Conservation (phyloP, 2,888 invertebrate genomes). For the Parasteatoda lunata region DNA sequence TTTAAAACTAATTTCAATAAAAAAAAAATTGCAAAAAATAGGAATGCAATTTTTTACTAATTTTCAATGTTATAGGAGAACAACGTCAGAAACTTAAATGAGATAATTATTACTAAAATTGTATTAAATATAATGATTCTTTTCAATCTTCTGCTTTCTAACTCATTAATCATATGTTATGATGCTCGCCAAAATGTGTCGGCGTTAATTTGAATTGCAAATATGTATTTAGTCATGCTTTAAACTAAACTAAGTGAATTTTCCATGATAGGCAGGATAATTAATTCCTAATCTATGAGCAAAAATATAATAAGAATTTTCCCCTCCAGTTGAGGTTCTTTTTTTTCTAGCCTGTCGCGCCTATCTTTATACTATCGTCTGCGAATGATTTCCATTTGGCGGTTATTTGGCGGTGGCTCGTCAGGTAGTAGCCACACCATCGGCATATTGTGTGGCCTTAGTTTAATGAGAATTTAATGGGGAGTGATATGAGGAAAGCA, state of each 20-base stretch:
- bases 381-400: constrained; percentile 47
- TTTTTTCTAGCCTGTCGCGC: not conserved
- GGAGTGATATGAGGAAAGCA: constrained; percentile 33
- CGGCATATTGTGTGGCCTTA: constrained; percentile 28
- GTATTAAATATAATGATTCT: no score
- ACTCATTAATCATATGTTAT: constrained; percentile 34
- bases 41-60: no score
- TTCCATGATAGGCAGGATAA: constrained; percentile 23
- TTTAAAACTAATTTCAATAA: no score
- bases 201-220: constrained; percentile 28
- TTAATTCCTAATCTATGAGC: constrained; percentile 25
- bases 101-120: no score
- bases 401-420: constrained; percentile 20
- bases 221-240: constrained; percentile 7
- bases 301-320: constrained; percentile 19
- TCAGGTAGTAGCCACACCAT: constrained; percentile 4
- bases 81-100: no score
- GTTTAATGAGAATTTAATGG: constrained; percentile 63
- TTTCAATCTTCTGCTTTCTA: not conserved
- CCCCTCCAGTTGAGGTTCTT: not conserved
- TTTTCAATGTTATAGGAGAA: no score
- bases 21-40: no score
- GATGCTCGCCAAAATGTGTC: constrained; percentile 10
- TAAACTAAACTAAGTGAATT: constrained; percentile 24
- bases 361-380: not conserved